Percentiles rank a stretch among this genome's conserved stretches.
Conservation (phyloP, 1,140 invertebrate species). For the Onthophagus taurus region DNA sequence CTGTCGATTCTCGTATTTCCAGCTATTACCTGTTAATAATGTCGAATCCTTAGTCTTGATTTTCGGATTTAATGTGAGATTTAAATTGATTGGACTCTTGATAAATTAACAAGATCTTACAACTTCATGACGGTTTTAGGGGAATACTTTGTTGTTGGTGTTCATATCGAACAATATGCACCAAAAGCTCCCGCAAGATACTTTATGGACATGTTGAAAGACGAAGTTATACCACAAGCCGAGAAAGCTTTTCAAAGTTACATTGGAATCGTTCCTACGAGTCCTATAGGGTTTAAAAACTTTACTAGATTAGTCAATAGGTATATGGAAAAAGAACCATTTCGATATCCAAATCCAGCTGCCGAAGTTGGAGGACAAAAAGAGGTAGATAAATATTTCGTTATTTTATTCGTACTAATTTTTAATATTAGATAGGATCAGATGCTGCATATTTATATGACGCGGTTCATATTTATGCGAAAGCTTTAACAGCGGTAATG, state of each 20-base stretch:
- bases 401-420: too few relatives aligned
- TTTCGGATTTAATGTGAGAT: too few relatives aligned
- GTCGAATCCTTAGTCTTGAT: too few relatives aligned
- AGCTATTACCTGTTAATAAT: too few relatives aligned
- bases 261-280: conserved; percentile 61
- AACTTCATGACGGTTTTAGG: conserved; percentile 41
- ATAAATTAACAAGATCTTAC: too few relatives aligned
- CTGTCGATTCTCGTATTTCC: too few relatives aligned
- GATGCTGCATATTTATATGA: conserved; percentile 90
- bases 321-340: conserved; percentile 70
- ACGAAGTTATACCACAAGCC: conserved; percentile 44
- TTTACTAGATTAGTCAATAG: conserved; percentile 69
- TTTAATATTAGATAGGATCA: conserved; percentile 58
- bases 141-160: conserved; percentile 83
- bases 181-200: conserved; percentile 62
- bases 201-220: conserved; percentile 59
- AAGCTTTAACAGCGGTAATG: conserved; percentile 59
- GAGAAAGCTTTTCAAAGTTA: conserved; percentile 59
- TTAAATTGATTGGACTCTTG: too few relatives aligned
- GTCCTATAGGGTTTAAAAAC: conserved; percentile 58
- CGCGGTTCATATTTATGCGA: conserved; percentile 75
- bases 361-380: conserved; percentile 58
- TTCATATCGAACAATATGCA: conserved; percentile 83
- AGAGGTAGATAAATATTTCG: conserved; percentile 44
- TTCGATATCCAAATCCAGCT: conserved; percentile 75